A percentile compares a stretch with the other conserved stretches of the same genome.
Conservation (phyloP, 2,113 vertebrate species). For the Lasiurus cinereus region DNA sequence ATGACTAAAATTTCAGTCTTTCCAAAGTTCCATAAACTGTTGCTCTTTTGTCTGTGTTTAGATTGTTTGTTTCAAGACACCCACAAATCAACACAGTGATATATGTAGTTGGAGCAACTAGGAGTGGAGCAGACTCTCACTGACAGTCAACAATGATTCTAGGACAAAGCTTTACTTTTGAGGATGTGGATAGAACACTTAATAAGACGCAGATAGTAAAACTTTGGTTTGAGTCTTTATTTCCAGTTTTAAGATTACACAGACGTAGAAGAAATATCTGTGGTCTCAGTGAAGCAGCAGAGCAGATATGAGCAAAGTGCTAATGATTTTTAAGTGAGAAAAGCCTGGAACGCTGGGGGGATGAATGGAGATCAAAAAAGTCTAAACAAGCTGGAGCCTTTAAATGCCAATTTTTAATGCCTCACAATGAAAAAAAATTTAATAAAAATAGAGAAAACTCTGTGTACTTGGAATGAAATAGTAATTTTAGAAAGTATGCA, state of each 20-base stretch:
- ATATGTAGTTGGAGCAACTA: neutral
- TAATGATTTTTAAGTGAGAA: conserved; percentile 11
- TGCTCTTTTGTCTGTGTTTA: neutral
- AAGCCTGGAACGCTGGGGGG: neutral
- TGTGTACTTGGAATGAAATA: conserved; percentile 53
- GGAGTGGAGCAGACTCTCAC: neutral
- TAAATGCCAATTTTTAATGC: conserved; percentile 22
- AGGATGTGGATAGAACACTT: neutral
- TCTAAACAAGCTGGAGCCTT: neutral
- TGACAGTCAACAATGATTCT: neutral
- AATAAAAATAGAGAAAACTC: neutral
- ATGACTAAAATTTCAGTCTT: neutral
- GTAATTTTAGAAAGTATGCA: conserved; percentile 41
- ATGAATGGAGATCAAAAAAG: neutral
- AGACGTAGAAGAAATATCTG: conserved; percentile 3
- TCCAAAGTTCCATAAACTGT: neutral
- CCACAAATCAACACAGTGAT: neutral
- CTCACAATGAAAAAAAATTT: neutral
- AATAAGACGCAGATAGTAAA: neutral
- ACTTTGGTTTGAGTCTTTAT: neutral
- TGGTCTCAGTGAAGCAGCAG: neutral
- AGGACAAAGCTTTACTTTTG: neutral
- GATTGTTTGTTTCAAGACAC: neutral
- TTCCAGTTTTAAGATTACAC: conserved; percentile 27
- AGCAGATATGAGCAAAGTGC: neutral